Evolutionary conservation across 2,888 invertebrate genomes (phyloP).

Genomic region (Nymphalis urticae): DNA sequence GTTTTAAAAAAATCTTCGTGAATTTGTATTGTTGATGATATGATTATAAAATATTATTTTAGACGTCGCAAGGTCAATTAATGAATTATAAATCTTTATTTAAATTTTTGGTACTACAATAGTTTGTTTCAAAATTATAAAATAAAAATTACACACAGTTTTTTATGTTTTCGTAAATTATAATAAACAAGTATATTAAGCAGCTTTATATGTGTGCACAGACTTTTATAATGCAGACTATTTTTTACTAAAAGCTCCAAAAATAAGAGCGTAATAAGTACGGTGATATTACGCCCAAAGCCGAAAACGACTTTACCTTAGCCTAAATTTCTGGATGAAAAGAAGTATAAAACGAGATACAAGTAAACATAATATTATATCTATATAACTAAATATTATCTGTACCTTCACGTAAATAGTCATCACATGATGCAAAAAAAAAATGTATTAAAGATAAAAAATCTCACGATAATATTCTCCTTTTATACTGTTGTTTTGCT

Average conservation of each 20-base stretch:
- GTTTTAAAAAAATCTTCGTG: too few relatives aligned
- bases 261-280: conserved; percentile 10
- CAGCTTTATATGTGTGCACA: neutral
- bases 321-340: conserved; percentile 3
- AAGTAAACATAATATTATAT: neutral
- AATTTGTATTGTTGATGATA: too few relatives aligned
- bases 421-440: neutral
- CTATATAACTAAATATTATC: neutral
- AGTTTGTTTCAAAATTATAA: too few relatives aligned
- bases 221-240: neutral
- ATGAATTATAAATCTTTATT: too few relatives aligned
- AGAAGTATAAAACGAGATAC: neutral
- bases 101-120: too few relatives aligned
- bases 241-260: conserved; percentile 3
- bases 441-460: neutral
- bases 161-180: too few relatives aligned
- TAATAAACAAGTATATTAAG: too few relatives aligned
- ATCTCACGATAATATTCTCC: neutral
- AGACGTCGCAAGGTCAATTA: too few relatives aligned
- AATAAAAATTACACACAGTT: too few relatives aligned
- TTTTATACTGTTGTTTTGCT: neutral
- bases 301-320: conserved; percentile 10
- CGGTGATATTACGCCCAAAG: neutral
- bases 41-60: too few relatives aligned
- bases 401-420: neutral